A percentile compares a stretch with the other conserved stretches of the same genome.
phyloP scores from a whole-genome alignment of 2,888 invertebrate genomes.

The Tetheella fluctuosa region DNA sequence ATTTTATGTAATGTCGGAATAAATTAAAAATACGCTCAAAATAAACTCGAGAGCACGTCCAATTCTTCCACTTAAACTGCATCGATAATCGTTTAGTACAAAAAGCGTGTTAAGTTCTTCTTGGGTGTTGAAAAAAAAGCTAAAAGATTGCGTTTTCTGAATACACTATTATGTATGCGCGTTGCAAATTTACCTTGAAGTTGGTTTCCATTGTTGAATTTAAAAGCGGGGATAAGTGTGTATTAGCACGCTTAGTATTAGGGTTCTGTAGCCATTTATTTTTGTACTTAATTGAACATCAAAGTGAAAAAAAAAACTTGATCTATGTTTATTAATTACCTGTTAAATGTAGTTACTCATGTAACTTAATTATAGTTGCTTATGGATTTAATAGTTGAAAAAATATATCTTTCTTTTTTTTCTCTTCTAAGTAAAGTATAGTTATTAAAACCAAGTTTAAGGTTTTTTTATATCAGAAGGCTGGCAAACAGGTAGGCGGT shows the following conservation, averaged over 20 bases:
- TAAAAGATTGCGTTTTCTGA: conserved; percentile 7
- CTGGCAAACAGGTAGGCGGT: too few species aligned
- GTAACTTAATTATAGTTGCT: too few species aligned
- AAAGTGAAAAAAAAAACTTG: too few species aligned
- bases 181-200: conserved; percentile 7
- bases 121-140: conserved; percentile 26
- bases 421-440: not conserved
- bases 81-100: not conserved
- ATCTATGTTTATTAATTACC: too few species aligned
- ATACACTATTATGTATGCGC: conserved; percentile 7
- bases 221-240: not conserved
- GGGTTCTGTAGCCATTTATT: not conserved
- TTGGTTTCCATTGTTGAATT: conserved; percentile 2
- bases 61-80: not conserved
- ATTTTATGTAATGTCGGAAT: too few species aligned
- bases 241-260: not conserved
- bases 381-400: too few species aligned
- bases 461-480: too few species aligned
- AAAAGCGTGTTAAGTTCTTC: conserved; percentile 11
- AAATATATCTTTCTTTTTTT: too few species aligned
- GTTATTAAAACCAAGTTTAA: not conserved
- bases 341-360: too few species aligned
- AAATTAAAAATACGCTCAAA: not conserved
- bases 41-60: not conserved
- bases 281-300: not conserved